Percentiles rank a stretch among this genome's conserved stretches.
Conservation (phyloP, 1,140 invertebrate genomes). For the Argopecten irradians region DNA sequence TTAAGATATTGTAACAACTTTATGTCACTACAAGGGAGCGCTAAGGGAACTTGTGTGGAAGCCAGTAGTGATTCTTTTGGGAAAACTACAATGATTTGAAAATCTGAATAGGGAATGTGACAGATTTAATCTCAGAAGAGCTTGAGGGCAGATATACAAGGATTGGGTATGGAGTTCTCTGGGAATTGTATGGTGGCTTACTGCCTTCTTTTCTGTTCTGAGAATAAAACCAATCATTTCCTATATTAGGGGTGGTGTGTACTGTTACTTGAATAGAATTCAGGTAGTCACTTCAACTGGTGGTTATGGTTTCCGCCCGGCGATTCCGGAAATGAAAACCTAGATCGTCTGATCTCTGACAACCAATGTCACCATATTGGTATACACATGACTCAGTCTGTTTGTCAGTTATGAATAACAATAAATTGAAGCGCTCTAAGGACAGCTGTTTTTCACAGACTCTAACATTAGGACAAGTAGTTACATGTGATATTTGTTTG, state of each 20-base stretch:
- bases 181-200: background rate
- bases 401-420: too few relatives aligned
- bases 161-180: background rate
- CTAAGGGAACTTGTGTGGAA: too few relatives aligned
- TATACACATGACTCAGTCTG: too few relatives aligned
- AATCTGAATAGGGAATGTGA: background rate
- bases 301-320: background rate
- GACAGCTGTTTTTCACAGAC: too few relatives aligned
- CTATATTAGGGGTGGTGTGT: background rate
- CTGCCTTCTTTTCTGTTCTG: background rate
- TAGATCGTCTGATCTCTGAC: background rate
- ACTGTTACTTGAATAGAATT: background rate
- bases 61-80: background rate
- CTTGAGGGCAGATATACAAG: too few relatives aligned
- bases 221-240: slow-evolving; percentile 7
- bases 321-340: background rate
- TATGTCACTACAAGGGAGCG: too few relatives aligned
- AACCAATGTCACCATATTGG: background rate
- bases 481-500: too few relatives aligned
- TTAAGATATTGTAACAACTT: too few relatives aligned
- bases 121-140: background rate
- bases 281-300: background rate
- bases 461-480: too few relatives aligned
- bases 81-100: background rate
- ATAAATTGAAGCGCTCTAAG: too few relatives aligned